Base-by-base conservation (phyloP, 1,140 invertebrate species). In the Trichonephila clavipes region DNA sequence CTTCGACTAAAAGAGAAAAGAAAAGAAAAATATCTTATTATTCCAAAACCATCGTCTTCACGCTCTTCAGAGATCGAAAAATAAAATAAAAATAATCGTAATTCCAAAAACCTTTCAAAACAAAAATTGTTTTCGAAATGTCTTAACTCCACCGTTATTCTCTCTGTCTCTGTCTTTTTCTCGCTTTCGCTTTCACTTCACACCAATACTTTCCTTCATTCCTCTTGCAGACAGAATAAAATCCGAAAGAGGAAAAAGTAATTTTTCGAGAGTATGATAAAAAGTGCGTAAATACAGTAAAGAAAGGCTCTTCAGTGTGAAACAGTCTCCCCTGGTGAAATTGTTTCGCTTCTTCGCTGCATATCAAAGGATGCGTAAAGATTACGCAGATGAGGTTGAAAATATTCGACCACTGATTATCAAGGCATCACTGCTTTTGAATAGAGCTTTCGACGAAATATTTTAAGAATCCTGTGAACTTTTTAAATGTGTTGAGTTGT, bases 361-460 rank as follows among this genome's bases (percentile, higher is more conserved):
- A 21, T 28, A 69, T 69, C 66, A 69, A 69, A 69, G 66, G 21
- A 24, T 24, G 66, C 66, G 66, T 69, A 24, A 69, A 69, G 66
- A 69, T 69, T 69, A 69, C 10, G 66, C 8, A 69, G 66, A 69
- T 69, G 66, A 69, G 24, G 66, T 69, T 69, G 66, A 69, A 69
- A 69, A 69, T 28, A 28, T 24, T 28, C 66, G 21, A 12, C 66
- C 66, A 12, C 24, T 69, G 66, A 69, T 69, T 69, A 69, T 69
- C n/a, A 21, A 69, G n/a, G 66, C 66, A 24, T 69, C 66, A 24
- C 10, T 28, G 66, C 66, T 28, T 69, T 69, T 69, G 21, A 69
- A 69, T 24, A 69, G 66, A 14, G 10, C 24, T 69, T 24, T 69
- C n/a, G 7, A 24, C 21, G 24, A 4, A 24, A 28, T 24, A 69